Evolutionary conservation across 2,888 invertebrate genomes (phyloP).

Genomic region (Orthonevra nobilis): DNA sequence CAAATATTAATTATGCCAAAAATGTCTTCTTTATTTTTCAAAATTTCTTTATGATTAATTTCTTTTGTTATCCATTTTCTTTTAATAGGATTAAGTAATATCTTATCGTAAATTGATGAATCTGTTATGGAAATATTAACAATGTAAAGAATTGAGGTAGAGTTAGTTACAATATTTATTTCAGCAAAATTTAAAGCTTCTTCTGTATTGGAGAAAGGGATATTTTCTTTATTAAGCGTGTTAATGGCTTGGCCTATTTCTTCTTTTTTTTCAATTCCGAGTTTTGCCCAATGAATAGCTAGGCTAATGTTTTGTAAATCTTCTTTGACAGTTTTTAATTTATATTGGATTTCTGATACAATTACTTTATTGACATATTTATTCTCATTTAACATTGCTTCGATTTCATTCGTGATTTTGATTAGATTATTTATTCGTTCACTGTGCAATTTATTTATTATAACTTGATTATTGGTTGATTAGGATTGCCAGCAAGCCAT

Average conservation of each 20-base stretch:
- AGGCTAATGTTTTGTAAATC: slow-evolving; percentile 33
- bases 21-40: slow-evolving; percentile 13
- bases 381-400: not conserved
- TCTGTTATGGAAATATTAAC: slow-evolving; percentile 40
- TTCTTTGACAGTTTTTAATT: slow-evolving; percentile 14
- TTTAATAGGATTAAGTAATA: slow-evolving; percentile 39
- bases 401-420: slow-evolving; percentile 19
- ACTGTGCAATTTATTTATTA: slow-evolving; percentile 17
- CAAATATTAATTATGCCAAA: slow-evolving; percentile 7
- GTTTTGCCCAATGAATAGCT: slow-evolving; percentile 43
- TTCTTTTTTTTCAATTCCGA: slow-evolving; percentile 32
- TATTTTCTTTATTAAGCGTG: slow-evolving; percentile 26
- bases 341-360: too few species aligned
- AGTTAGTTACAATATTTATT: slow-evolving; percentile 18
- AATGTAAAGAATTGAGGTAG: slow-evolving; percentile 34
- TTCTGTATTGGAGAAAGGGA: slow-evolving; percentile 28
- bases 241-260: slow-evolving; percentile 30
- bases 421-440: slow-evolving; percentile 25
- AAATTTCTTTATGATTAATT: slow-evolving; percentile 4
- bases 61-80: slow-evolving; percentile 16
- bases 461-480: slow-evolving; percentile 15
- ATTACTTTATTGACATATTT: too few species aligned
- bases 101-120: slow-evolving; percentile 11
- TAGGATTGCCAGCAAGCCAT: slow-evolving; percentile 15
- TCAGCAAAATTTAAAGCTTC: slow-evolving; percentile 43